Evolutionary conservation across 2,797 vertebrate species (phyloP).

Genomic region (Avahi laniger): DNA sequence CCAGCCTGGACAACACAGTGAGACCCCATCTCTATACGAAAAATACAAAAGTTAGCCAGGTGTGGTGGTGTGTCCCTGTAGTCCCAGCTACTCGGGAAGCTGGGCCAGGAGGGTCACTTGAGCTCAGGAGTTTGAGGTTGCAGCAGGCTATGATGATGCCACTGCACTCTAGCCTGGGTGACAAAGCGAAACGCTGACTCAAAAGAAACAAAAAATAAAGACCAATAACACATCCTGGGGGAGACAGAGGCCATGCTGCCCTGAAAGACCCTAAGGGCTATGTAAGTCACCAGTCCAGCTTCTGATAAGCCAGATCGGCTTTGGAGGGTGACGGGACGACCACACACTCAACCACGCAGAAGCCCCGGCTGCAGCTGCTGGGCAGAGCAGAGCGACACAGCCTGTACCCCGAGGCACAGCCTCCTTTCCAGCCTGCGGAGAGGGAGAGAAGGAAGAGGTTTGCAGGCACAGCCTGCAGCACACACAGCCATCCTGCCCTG

Average conservation of each 20-base stretch:
- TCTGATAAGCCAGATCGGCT: neutral
- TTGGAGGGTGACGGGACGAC: neutral
- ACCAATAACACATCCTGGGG: neutral
- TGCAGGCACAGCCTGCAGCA: neutral
- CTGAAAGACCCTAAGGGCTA: neutral
- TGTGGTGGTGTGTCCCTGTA: too few species aligned
- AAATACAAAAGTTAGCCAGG: too few species aligned
- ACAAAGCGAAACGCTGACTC: too few species aligned
- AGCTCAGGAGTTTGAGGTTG: too few species aligned
- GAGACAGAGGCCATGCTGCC: neutral
- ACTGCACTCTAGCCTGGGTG: too few species aligned
- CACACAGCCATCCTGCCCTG: too few species aligned
- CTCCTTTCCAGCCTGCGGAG: neutral
- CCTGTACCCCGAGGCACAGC: too few species aligned
- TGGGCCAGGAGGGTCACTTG: too few species aligned
- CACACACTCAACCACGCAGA: neutral
- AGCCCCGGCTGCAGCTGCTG: accelerated
- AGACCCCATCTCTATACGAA: too few species aligned
- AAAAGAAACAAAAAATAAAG: neutral
- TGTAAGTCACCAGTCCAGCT: neutral
- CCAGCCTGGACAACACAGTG: too few species aligned
- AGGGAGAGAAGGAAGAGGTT: neutral
- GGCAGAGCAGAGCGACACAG: neutral
- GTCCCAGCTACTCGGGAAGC: too few species aligned
- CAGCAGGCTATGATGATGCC: too few species aligned